phyloP scores from a whole-genome alignment of 2,797 vertebrate genomes.

The Sebastes nivosus region DNA sequence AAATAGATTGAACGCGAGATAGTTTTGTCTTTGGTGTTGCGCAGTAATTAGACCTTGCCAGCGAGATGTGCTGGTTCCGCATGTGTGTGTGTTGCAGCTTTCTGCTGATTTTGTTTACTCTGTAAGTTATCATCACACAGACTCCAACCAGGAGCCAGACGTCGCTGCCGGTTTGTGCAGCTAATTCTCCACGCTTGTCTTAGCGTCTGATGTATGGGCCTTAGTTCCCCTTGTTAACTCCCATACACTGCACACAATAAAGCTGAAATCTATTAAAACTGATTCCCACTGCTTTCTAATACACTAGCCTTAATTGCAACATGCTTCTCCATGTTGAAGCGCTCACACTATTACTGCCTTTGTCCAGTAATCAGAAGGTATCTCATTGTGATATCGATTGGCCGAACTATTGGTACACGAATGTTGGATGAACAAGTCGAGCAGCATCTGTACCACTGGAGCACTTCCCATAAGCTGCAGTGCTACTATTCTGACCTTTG shows the following conservation, averaged over 20 bases:
- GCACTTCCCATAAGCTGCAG: neutral
- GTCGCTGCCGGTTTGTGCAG: constrained; percentile 21
- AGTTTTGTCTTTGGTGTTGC: constrained; percentile 53
- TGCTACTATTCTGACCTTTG: neutral
- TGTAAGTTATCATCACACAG: constrained; percentile 37
- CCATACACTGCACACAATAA: constrained; percentile 10
- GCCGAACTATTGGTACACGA: neutral
- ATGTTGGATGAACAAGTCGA: neutral
- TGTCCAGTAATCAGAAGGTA: neutral
- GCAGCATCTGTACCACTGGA: neutral
- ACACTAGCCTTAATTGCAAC: constrained; percentile 2
- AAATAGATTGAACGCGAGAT: constrained; percentile 35
- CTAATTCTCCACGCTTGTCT: constrained; percentile 54
- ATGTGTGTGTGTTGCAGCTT: constrained; percentile 12
- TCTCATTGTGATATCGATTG: neutral
- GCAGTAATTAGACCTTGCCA: constrained; percentile 49
- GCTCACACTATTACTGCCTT: neutral
- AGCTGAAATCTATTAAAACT: constrained; percentile 29
- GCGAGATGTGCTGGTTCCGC: neutral
- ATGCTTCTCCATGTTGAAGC: neutral
- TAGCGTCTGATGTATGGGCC: constrained; percentile 34
- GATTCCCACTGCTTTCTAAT: constrained; percentile 9
- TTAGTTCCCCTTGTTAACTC: constrained; percentile 43
- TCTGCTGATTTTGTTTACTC: constrained; percentile 47
- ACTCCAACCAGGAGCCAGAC: constrained; percentile 25